Base-by-base conservation (phyloP, 2,888 invertebrate genomes). In the Dendrolimus pini region DNA sequence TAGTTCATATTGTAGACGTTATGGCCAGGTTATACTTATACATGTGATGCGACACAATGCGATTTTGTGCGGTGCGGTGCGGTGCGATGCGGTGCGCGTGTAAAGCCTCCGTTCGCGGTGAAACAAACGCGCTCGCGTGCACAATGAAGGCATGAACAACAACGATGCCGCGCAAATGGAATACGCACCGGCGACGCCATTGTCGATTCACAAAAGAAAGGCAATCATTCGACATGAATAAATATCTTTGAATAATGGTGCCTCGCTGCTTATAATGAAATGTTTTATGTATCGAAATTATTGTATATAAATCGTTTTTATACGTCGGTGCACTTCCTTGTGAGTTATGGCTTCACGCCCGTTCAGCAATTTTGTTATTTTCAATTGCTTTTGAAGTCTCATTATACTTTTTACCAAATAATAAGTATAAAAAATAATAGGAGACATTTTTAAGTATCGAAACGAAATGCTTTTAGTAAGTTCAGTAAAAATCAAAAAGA, bases 201-300 rank as follows among this genome's bases (percentile, higher is more conserved):
- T 89, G 89, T 89, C 80, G 80, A 80, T 78, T 69, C 82, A 89
- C 89, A 89, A 89, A 89, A 83, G 89, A 89, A 88, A 89, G 85
- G 89, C 84, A 87, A 90, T 89, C 89, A 86, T 87, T 89, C 86
- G 88, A 89, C 89, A 86, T 88, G 89, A 89, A 90, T 89, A 89
- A 89, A 89, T 86, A 88, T 89, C 85, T 88, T 86, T 86, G 88
- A 89, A 85, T 89, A 89, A 90, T 90, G 82, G 82, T 70, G 74
- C 77, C 75, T 71, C 78, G 75, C 77, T 80, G 85, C 83, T 75
- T 82, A 79, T 85, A 90, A 84, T 88, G 84, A 87, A 89, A 89
- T 86, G 85, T 88, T 89, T 89, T 85, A 87, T 85, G 86, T 87
- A 83, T 83, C 72, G 78, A 73, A 82, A 83, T 88, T 86, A 89